A percentile compares a stretch with the other conserved stretches of the same genome.
phyloP scores from a whole-genome alignment of 2,797 vertebrate genomes.

The Cossypha polioptera region DNA sequence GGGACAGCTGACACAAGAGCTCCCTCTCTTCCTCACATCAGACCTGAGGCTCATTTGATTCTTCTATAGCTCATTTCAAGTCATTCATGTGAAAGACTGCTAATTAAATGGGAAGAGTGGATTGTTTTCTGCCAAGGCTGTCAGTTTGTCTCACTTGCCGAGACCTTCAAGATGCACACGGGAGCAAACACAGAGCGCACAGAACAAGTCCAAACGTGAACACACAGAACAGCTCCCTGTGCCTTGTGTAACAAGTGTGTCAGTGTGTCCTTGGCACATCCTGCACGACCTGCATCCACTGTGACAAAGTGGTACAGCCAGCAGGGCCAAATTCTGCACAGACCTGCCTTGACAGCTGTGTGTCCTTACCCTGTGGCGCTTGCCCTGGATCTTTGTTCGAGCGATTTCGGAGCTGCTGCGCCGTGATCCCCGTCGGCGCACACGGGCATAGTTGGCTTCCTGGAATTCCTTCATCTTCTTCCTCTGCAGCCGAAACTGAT shows the following conservation, averaged over 20 bases:
- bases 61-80: neutral
- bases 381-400: slow-evolving; percentile 87
- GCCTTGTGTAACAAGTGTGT: neutral
- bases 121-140: neutral
- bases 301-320: neutral
- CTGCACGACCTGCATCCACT: neutral
- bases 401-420: slow-evolving; percentile 87
- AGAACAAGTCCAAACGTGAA: neutral
- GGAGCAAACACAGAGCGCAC: neutral
- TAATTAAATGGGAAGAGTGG: neutral
- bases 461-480: slow-evolving; percentile 82
- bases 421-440: slow-evolving; percentile 84
- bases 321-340: neutral
- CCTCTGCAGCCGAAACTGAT: slow-evolving; percentile 89
- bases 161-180: rapidly evolving
- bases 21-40: neutral
- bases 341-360: neutral
- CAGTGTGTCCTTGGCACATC: rapidly evolving
- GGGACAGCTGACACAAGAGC: neutral
- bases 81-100: neutral
- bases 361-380: slow-evolving; percentile 80
- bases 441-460: slow-evolving; percentile 75
- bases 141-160: neutral
- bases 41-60: neutral
- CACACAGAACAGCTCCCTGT: neutral